Evolutionary conservation across 1,140 invertebrate species (phyloP).

Genomic region (Habropoda laboriosa): DNA sequence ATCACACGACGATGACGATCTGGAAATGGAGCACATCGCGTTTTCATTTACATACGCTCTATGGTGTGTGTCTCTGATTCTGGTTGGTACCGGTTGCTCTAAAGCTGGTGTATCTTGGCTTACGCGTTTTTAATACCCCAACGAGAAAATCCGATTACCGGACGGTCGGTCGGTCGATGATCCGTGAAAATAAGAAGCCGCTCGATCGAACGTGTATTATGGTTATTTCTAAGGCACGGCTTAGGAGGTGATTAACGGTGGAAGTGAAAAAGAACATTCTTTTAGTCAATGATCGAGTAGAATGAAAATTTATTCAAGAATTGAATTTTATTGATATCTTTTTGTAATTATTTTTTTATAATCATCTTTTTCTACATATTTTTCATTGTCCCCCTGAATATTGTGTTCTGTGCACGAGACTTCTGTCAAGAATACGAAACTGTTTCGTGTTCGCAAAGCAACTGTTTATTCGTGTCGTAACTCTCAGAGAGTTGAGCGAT

Average conservation of each 20-base stretch:
- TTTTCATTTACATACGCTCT: not conserved
- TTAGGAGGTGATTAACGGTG: not conserved
- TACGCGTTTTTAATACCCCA: not conserved
- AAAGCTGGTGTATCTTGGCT: not conserved
- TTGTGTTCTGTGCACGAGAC: too few species aligned
- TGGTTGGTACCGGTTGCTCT: not conserved
- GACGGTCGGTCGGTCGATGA: not conserved
- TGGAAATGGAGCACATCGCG: not conserved
- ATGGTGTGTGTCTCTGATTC: not conserved
- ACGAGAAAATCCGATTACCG: constrained; percentile 17
- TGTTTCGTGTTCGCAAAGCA: too few species aligned
- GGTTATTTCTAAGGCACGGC: not conserved
- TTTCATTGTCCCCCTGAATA: too few species aligned
- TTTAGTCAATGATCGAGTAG: too few species aligned
- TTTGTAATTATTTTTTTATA: too few species aligned
- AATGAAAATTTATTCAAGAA: too few species aligned
- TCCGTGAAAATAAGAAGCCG: not conserved
- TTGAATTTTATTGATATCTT: too few species aligned
- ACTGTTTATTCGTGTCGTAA: too few species aligned
- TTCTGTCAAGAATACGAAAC: too few species aligned
- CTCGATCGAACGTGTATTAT: not conserved
- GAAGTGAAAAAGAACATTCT: too few species aligned
- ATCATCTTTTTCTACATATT: too few species aligned
- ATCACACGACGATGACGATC: not conserved
- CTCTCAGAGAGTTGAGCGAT: too few species aligned